phyloP scores from a whole-genome alignment of 1,140 invertebrate genomes.

The Orchesella cincta region DNA sequence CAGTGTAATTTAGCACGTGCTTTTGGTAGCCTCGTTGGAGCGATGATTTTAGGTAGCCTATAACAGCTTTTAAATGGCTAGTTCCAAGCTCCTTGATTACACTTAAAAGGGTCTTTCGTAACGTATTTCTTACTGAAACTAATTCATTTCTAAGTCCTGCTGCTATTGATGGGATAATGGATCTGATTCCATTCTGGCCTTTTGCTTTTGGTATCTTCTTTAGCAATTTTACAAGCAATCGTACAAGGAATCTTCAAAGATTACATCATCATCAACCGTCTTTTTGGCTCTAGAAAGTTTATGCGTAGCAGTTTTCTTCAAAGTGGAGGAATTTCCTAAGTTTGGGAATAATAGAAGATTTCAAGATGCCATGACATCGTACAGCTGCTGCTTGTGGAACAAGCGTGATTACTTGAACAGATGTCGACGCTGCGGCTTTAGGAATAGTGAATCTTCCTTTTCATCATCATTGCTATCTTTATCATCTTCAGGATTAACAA shows the following conservation, averaged over 20 bases:
- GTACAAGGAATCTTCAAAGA: conserved; percentile 41
- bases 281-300: conserved; percentile 33
- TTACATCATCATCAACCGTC: conserved; percentile 31
- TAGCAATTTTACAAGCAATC: conserved; percentile 38
- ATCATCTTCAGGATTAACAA: no score
- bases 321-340: conserved; percentile 33
- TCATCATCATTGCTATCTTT: no score
- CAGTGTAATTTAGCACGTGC: conserved; percentile 42
- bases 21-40: conserved; percentile 42
- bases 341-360: conserved; percentile 28
- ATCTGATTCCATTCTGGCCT: conserved; percentile 28
- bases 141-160: conserved; percentile 32
- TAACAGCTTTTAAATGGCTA: conserved; percentile 23
- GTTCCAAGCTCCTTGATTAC: conserved; percentile 27
- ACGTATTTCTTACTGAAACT: conserved; percentile 17
- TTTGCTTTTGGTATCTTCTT: conserved; percentile 33
- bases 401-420: no score
- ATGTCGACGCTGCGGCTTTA: no score
- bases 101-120: conserved; percentile 36
- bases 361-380: background rate
- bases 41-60: conserved; percentile 30
- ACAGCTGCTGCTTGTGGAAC: conserved; percentile 4
- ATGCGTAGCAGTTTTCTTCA: conserved; percentile 37
- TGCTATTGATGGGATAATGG: conserved; percentile 35
- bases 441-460: no score